These are phyloP conservation scores for Rhagium mordax DNA, from an alignment of 2,888 invertebrate genomes.

Conservation along the genomic window DNA sequence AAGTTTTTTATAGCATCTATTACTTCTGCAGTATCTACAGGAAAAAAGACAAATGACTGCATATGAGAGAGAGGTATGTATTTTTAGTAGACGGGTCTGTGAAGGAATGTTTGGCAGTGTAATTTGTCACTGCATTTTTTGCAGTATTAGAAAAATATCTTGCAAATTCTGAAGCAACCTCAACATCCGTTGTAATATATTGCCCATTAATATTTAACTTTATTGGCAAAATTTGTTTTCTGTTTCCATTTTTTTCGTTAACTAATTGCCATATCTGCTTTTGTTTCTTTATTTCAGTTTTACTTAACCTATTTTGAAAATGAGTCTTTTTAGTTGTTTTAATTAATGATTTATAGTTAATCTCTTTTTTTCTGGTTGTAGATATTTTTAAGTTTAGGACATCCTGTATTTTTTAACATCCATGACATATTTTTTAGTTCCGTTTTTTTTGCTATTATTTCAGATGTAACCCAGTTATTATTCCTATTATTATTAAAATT, in stretches of 20 bases:
- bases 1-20: too few species aligned
- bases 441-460: neutral
- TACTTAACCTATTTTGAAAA: neutral
- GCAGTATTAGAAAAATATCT: neutral
- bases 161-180: neutral
- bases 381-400: neutral
- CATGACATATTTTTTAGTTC: neutral
- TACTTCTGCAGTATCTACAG: too few species aligned
- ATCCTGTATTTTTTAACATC: neutral
- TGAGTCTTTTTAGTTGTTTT: neutral
- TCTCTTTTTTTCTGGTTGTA: neutral
- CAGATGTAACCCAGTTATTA: neutral
- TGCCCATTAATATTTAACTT: neutral
- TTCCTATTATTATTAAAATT: neutral
- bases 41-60: neutral
- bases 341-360: neutral
- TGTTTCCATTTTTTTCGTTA: neutral
- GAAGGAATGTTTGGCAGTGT: neutral
- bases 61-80: neutral
- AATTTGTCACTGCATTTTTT: neutral
- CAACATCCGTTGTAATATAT: neutral
- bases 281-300: neutral
- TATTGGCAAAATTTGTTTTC: neutral
- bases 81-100: neutral
- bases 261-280: neutral